These are phyloP conservation scores for Tricholauxania praeusta DNA, from an alignment of 2,888 invertebrate species.

Conservation along the genomic window DNA sequence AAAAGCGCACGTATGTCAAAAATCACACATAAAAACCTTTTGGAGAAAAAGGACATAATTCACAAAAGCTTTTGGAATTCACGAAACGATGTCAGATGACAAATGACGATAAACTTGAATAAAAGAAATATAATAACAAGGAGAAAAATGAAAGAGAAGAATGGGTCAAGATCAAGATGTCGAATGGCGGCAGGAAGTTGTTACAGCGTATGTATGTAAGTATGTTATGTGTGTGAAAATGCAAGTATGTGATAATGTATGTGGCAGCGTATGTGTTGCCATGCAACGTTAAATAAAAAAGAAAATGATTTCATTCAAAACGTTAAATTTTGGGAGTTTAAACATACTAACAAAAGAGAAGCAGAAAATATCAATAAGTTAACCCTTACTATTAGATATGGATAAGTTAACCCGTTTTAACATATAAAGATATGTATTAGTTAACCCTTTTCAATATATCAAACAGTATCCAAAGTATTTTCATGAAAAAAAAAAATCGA, in stretches of 20 bases:
- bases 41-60: constrained; percentile 39
- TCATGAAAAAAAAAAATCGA: too few species aligned
- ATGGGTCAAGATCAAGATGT: constrained; percentile 41
- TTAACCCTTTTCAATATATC: too few species aligned
- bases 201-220: neutral
- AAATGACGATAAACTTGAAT: constrained; percentile 29
- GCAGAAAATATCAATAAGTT: too few species aligned
- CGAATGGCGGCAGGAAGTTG: constrained; percentile 7
- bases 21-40: constrained; percentile 29
- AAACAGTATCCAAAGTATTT: too few species aligned
- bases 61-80: constrained; percentile 44
- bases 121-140: constrained; percentile 16
- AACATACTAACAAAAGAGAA: too few species aligned
- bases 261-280: too few species aligned
- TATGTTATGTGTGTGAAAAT: neutral
- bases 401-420: too few species aligned
- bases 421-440: too few species aligned
- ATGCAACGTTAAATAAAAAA: too few species aligned
- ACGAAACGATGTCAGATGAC: constrained; percentile 39
- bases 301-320: too few species aligned
- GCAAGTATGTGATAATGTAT: neutral
- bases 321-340: too few species aligned
- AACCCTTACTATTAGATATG: too few species aligned
- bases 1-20: constrained; percentile 32
- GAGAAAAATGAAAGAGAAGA: constrained; percentile 30